Conservation (phyloP, 2,113 vertebrate species). For the Taurulus bubalis region DNA sequence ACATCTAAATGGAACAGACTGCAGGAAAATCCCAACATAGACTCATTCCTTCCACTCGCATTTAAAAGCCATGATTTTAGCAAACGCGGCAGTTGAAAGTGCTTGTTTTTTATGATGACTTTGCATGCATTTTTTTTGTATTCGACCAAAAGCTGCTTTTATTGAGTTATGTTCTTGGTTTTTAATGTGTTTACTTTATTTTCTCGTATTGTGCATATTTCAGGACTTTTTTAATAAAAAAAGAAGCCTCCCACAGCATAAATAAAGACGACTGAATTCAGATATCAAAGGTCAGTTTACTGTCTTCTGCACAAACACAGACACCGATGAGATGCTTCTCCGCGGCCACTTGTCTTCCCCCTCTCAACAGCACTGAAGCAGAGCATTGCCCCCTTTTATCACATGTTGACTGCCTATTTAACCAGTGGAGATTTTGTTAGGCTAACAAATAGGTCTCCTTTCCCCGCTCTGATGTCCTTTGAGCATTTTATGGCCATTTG, state of each 20-base stretch:
- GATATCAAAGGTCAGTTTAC: conserved; percentile 22
- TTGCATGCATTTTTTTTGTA: conserved; percentile 30
- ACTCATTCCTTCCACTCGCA: conserved; percentile 37
- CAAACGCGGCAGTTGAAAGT: conserved; percentile 34
- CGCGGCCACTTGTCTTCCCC: conserved; percentile 48
- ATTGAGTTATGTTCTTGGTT: conserved; percentile 37
- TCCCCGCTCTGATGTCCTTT: conserved; percentile 77
- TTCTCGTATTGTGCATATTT: conserved; percentile 32
- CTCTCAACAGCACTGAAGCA: conserved; percentile 27
- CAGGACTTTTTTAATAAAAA: conserved; percentile 5
- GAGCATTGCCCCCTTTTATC: conserved; percentile 21
- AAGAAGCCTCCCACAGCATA: not conserved
- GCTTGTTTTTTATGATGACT: conserved; percentile 27
- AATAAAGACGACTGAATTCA: conserved; percentile 30
- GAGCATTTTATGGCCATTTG: conserved; percentile 79
- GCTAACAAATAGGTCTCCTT: conserved; percentile 72
- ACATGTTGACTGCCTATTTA: conserved; percentile 55
- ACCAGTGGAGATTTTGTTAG: conserved; percentile 60
- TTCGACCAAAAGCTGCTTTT: conserved; percentile 35
- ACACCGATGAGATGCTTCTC: conserved; percentile 10
- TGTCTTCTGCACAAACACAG: conserved; percentile 19
- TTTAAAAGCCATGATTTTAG: conserved; percentile 52
- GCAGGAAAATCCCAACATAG: conserved; percentile 30
- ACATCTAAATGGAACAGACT: conserved; percentile 37
- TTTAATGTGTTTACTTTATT: conserved; percentile 22